Evolutionary conservation across 2,797 vertebrate species (phyloP).

Genomic region (Lemur catta): DNA sequence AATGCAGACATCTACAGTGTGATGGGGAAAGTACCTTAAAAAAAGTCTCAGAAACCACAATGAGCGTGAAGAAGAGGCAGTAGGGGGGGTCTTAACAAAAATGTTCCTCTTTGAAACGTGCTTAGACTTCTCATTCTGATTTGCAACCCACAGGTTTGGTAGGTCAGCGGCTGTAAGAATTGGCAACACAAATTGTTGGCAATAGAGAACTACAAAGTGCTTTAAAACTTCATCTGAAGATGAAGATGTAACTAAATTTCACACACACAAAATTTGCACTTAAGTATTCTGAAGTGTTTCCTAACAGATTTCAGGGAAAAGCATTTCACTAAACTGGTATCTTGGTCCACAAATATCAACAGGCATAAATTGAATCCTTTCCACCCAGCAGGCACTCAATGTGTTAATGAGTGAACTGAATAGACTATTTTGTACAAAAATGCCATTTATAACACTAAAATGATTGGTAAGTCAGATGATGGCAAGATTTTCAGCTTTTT

Average conservation of each 20-base stretch:
- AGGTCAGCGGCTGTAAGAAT: constrained; percentile 82
- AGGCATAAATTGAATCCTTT: constrained; percentile 72
- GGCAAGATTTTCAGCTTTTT: constrained; percentile 84
- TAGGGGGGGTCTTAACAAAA: constrained; percentile 75
- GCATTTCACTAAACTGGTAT: constrained; percentile 83
- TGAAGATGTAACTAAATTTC: constrained; percentile 84
- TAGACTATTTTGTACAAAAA: constrained; percentile 71
- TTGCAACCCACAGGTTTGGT: constrained; percentile 81
- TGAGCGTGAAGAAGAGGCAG: constrained; percentile 80
- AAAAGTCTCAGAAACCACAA: constrained; percentile 80
- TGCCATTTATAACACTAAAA: constrained; percentile 80
- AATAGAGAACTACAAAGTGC: constrained; percentile 97
- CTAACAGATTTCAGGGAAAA: constrained; percentile 78
- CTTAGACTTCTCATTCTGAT: constrained; percentile 76
- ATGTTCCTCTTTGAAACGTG: constrained; percentile 80
- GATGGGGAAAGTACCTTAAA: constrained; percentile 87
- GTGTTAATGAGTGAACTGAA: constrained; percentile 57
- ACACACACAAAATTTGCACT: constrained; percentile 84
- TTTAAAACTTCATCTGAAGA: constrained; percentile 88
- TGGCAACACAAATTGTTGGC: constrained; percentile 93
- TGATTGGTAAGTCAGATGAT: constrained; percentile 81
- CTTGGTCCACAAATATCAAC: constrained; percentile 87
- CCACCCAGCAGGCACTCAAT: constrained; percentile 71
- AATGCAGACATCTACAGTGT: constrained; percentile 86
- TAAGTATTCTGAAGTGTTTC: constrained; percentile 84